Evolutionary conservation across 2,113 vertebrate species (phyloP).

Genomic region (Pandion haliaetus): DNA sequence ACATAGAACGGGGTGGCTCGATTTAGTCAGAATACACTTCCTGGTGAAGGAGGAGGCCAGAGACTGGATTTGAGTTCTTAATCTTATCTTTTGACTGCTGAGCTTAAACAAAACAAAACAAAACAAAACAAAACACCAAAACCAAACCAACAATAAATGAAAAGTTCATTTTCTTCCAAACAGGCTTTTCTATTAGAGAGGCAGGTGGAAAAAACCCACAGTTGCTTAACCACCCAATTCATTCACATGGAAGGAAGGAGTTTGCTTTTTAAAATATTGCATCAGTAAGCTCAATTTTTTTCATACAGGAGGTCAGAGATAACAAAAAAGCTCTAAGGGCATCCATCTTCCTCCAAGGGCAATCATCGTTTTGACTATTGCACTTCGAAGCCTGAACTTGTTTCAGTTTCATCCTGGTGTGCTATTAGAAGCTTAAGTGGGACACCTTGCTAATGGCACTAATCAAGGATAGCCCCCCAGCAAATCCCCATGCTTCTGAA

Average conservation of each 20-base stretch:
- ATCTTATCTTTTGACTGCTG: slow-evolving; percentile 48
- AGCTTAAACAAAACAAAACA: background rate
- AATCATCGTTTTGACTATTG: slow-evolving; percentile 13
- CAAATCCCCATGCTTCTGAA: background rate
- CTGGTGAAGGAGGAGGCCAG: slow-evolving; percentile 82
- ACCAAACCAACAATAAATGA: background rate
- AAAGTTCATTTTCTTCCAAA: slow-evolving; percentile 20
- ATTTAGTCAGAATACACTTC: slow-evolving; percentile 79
- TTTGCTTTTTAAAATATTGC: background rate
- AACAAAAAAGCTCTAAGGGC: background rate
- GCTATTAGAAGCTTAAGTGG: background rate
- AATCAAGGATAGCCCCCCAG: background rate
- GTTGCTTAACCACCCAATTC: background rate
- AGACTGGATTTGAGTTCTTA: slow-evolving; percentile 87
- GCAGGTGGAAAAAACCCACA: slow-evolving; percentile 60
- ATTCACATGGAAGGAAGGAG: slow-evolving; percentile 12
- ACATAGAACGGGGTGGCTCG: slow-evolving; percentile 82
- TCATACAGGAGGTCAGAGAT: slow-evolving; percentile 13
- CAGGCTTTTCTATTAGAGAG: slow-evolving; percentile 56
- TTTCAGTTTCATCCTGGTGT: background rate
- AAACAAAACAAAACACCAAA: background rate
- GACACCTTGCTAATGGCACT: background rate
- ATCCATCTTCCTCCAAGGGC: background rate
- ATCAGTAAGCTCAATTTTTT: slow-evolving; percentile 24
- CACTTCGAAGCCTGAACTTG: slow-evolving; percentile 16